Conservation (phyloP, 2,888 invertebrate genomes). For the Drosophila putrida region DNA sequence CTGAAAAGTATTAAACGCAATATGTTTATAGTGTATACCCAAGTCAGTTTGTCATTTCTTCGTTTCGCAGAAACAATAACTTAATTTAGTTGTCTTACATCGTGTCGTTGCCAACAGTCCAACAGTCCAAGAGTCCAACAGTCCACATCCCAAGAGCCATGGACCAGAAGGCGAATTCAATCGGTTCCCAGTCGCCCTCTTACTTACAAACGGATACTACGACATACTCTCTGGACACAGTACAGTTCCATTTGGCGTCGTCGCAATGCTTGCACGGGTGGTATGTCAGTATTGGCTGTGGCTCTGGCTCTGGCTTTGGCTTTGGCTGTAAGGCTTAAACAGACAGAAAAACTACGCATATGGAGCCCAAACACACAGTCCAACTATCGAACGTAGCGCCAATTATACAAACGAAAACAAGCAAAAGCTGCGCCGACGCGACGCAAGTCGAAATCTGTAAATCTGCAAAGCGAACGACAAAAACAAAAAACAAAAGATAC, state of each 20-base stretch:
- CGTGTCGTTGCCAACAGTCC: constrained; percentile 63
- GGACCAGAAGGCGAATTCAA: constrained; percentile 9
- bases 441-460: constrained; percentile 58
- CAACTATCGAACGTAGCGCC: constrained; percentile 68
- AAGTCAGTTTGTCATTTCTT: constrained; percentile 7
- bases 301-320: neutral
- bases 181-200: constrained; percentile 18
- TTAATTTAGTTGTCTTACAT: constrained; percentile 80
- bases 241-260: neutral
- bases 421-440: constrained; percentile 39
- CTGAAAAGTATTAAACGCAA: too few species aligned
- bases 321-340: neutral
- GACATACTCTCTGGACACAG: constrained; percentile 5
- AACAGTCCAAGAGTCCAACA: constrained; percentile 36
- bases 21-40: constrained; percentile 37
- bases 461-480: constrained; percentile 37
- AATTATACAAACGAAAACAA: constrained; percentile 70
- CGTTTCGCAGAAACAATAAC: constrained; percentile 74
- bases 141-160: constrained; percentile 1
- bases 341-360: constrained; percentile 55
- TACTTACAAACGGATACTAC: constrained; percentile 1
- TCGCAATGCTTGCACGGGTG: constrained; percentile 66
- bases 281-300: constrained; percentile 48
- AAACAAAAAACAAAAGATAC: constrained; percentile 22
- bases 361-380: constrained; percentile 23